Base-by-base conservation (phyloP, 2,797 vertebrate genomes). In the Ispidina picta region DNA sequence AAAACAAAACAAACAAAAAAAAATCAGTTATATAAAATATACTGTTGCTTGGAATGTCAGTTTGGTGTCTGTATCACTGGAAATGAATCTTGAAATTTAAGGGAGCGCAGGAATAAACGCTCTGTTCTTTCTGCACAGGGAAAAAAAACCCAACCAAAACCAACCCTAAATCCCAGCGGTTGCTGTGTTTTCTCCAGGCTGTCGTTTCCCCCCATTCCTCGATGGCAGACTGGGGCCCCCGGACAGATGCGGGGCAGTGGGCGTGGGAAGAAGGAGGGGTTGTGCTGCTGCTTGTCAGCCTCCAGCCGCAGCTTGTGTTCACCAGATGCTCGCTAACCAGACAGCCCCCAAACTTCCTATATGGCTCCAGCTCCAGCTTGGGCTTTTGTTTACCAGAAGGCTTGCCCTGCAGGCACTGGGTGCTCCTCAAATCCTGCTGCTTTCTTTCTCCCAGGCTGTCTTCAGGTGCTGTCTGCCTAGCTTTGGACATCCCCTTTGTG, bases 21-120 rank as follows among this genome's bases (percentile, higher is more conserved):
- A 52, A 28, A 33, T 37, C 93, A 75, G 97, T 98, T 98, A 98
- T 97, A 97, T 97, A 96, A 97, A 97, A 96, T 94, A 97, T 97
- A 97, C 96, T 97, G 96, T 97, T 97, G 97, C 97, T 97, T 98
- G 97, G 94, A 97, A 97, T 93, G 70, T 83, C 94, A 94, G 73
- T 59, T 68, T 95, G 84, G 94, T 92, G 92, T 94, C 91, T 88
- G 89, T 69, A 92, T 95, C 6, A 31, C 90, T 97, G 92, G 90
- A 90, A 92, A 55, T n/a, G 25, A 66, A 72, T 83, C 74, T 68
- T 58, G 78, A 89, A 92, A 86, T 79, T 63, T 74, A 93, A 90
- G 71, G 74, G 71, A 92, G 69, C 16, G 29, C 69, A 88, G 79
- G 82, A 94, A 92, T 94, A 94, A 95, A 94, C 69, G 59, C 65